Conservation (phyloP, 2,888 invertebrate species). For the Atrina japonica region DNA sequence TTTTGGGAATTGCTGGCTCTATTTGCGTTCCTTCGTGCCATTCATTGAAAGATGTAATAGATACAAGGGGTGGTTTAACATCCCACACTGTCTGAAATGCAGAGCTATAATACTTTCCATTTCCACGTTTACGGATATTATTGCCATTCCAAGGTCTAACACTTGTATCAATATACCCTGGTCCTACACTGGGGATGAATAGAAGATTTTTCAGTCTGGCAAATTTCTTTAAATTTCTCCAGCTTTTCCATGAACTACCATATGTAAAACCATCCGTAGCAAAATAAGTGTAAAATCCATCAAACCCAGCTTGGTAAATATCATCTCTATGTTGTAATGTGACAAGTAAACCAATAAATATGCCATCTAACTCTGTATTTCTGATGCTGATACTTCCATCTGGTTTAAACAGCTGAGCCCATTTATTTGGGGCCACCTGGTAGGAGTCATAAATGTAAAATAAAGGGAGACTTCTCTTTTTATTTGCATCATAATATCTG, state of each 20-base stretch:
- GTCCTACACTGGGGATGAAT: constrained; percentile 87
- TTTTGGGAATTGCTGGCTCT: constrained; percentile 84
- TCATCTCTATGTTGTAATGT: constrained; percentile 82
- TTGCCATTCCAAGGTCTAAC: constrained; percentile 84
- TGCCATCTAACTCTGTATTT: constrained; percentile 83
- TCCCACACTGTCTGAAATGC: constrained; percentile 85
- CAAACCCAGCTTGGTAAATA: constrained; percentile 80
- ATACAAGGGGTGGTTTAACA: constrained; percentile 83
- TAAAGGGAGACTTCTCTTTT: constrained; percentile 82
- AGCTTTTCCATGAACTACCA: constrained; percentile 83
- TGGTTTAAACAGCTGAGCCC: constrained; percentile 80
- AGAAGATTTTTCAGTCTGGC: constrained; percentile 62
- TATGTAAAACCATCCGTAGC: constrained; percentile 86
- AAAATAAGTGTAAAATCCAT: constrained; percentile 86
- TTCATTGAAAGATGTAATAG: constrained; percentile 88
- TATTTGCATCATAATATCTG: constrained; percentile 67
- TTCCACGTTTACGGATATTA: constrained; percentile 83
- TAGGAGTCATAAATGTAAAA: constrained; percentile 87
- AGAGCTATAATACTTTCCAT: constrained; percentile 85
- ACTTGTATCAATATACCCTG: constrained; percentile 86
- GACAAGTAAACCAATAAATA: constrained; percentile 84
- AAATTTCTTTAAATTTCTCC: constrained; percentile 64
- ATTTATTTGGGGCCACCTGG: constrained; percentile 82
- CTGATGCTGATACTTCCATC: constrained; percentile 82
- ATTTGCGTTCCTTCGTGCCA: constrained; percentile 90